Percentiles rank a stretch among this genome's conserved stretches.
Evolutionary conservation across 2,888 invertebrate species (phyloP).

Genomic region (Allygus modestus): DNA sequence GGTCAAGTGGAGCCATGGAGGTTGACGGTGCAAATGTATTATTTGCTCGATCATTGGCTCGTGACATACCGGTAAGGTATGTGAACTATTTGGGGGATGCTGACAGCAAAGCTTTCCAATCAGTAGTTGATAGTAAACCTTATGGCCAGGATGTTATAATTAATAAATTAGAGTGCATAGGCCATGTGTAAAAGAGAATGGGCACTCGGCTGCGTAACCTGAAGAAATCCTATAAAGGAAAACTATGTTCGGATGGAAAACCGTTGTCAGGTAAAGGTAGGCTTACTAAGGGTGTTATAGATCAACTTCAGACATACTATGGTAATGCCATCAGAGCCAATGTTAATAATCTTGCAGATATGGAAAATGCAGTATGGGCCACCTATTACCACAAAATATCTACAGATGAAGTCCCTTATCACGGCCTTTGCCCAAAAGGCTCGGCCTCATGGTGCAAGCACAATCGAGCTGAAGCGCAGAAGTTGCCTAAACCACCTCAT

Average conservation of each 20-base stretch:
- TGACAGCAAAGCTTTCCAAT: background rate
- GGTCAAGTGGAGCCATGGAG: constrained; percentile 50
- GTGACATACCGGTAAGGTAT: constrained; percentile 5
- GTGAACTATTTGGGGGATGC: constrained; percentile 49
- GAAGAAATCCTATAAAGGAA: background rate
- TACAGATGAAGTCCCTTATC: constrained; percentile 66
- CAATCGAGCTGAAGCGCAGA: background rate
- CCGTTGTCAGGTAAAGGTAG: background rate
- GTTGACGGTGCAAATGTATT: constrained; percentile 17
- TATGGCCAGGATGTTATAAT: constrained; percentile 25
- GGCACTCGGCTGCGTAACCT: background rate
- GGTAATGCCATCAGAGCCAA: constrained; percentile 43
- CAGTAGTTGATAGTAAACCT: constrained; percentile 10
- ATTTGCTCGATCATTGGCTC: constrained; percentile 20
- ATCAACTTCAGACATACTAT: constrained; percentile 29
- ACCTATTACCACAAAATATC: constrained; percentile 19
- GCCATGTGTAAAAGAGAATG: constrained; percentile 34
- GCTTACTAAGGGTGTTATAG: background rate
- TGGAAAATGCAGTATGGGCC: constrained; percentile 55
- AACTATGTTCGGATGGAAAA: constrained; percentile 6
- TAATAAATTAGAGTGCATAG: constrained; percentile 48
- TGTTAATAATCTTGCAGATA: constrained; percentile 37
- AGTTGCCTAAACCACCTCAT: background rate
- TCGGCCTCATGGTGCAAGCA: constrained; percentile 68
- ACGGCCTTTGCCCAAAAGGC: constrained; percentile 68